Conservation (phyloP, 2,113 vertebrate species). For the Platysteira castanea region DNA sequence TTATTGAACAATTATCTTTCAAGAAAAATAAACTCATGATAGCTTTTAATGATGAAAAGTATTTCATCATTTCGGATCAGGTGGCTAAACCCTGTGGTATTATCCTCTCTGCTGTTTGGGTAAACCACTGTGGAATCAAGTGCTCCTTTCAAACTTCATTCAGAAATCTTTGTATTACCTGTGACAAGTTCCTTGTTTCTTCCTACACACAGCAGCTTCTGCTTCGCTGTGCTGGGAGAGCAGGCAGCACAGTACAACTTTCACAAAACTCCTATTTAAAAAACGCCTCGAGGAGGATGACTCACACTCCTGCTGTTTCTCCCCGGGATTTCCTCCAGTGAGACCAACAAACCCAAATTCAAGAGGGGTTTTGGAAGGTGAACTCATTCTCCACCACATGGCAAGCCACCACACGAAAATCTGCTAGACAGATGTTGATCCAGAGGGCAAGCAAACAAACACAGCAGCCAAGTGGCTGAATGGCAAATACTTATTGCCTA, state of each 20-base stretch:
- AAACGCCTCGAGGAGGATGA: neutral
- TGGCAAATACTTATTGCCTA: neutral
- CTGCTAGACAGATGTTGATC: neutral
- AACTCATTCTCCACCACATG: neutral
- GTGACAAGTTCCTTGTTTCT: neutral
- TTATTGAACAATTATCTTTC: neutral
- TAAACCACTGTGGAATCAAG: neutral
- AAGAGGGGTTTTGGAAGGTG: neutral
- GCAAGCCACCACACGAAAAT: neutral
- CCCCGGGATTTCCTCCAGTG: neutral
- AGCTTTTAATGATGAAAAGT: neutral
- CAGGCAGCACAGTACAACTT: neutral
- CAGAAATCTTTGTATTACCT: neutral
- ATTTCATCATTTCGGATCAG: neutral
- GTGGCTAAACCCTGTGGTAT: neutral
- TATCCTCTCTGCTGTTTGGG: neutral
- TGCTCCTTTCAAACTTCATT: neutral
- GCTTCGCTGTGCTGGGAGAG: neutral
- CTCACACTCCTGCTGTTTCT: neutral
- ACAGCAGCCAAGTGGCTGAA: neutral
- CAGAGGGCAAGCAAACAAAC: neutral
- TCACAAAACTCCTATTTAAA: neutral
- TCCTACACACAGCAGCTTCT: neutral
- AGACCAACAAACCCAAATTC: neutral
- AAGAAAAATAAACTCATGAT: neutral